Percentiles rank a stretch among this genome's conserved stretches.
These are phyloP conservation scores for Malthinus flaveolus DNA, from an alignment of 2,888 invertebrate species.

Conservation along the genomic window DNA sequence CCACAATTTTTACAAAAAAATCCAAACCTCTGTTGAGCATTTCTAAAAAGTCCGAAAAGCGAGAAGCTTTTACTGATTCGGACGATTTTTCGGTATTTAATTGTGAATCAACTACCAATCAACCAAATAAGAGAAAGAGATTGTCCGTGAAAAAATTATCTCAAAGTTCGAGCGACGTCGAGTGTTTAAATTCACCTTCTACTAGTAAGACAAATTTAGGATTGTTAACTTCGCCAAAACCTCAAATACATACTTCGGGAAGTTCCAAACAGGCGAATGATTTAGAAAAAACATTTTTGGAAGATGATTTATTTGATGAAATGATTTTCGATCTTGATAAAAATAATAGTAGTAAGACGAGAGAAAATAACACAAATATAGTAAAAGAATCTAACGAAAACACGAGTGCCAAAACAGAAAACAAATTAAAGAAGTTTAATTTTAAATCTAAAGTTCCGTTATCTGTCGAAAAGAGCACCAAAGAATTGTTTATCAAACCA, in stretches of 20 bases:
- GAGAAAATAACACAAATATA: not conserved
- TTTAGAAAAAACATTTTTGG: slow-evolving; percentile 11
- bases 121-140: slow-evolving; percentile 8
- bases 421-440: slow-evolving; percentile 19
- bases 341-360: not conserved
- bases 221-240: too few relatives aligned
- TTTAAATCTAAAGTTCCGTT: slow-evolving; percentile 23
- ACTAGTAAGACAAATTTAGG: not conserved
- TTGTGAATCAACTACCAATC: not conserved
- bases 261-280: not conserved
- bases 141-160: not conserved
- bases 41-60: slow-evolving; percentile 14
- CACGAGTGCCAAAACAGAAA: not conserved
- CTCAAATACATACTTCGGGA: too few relatives aligned
- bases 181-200: slow-evolving; percentile 13
- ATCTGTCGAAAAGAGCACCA: slow-evolving; percentile 11
- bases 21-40: too few relatives aligned
- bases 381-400: not conserved
- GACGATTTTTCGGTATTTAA: not conserved
- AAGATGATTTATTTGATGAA: slow-evolving; percentile 26
- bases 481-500: not conserved
- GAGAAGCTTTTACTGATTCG: slow-evolving; percentile 5
- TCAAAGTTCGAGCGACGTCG: not conserved
- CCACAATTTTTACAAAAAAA: too few relatives aligned
- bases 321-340: slow-evolving; percentile 11